Base-by-base conservation (phyloP, 1,140 invertebrate species). In the Heterodera carotae region DNA sequence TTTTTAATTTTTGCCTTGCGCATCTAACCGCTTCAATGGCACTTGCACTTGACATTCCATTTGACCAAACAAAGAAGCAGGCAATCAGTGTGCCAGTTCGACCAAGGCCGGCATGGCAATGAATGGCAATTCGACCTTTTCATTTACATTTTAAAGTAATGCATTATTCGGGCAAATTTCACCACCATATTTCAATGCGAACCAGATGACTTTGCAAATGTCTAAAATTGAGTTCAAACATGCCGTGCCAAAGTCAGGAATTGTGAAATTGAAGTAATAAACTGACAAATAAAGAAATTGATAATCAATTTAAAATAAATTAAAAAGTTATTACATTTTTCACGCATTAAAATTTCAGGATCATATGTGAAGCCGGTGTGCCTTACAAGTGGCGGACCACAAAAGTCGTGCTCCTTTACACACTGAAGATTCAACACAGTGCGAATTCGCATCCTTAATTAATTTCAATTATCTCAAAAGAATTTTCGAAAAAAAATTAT, bases 251-350 rank as follows among this genome's bases (percentile, higher is more conserved):
- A 83, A 83, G 69, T 83, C 82, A 15, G 83, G 83, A 43, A 84
- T 80, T n/a, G 80, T 80, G 53, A 82, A 83, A 66, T 83, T 83
- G 70, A 84, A 83, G 64, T 83, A 82, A 60, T 82, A 83, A 33
- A 83, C 82, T 83, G 60, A 71, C 10, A 31, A 69, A 76, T 1
- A 22, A 27, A 68, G 2, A 22, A 29, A 31, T 76, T 69, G 1
- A 31, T 69, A 33, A n/a, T 27, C 8, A 2, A 33, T 53, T n/a
- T 33, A 29, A 18, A 80, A 56, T 67, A 8, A 60, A 29, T 33
- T 27, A 48, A 71, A 62, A 53, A 56, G 1, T n/a, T n/a, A n/a
- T n/a, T 34, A 82, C 82, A 69, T 25, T 84, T 76, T 60, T 83
- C 78, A 39, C 62, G 71, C 82, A 83, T 83, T n/a, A 83, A 43